These are phyloP conservation scores for Eupithecia dodoneata DNA, from an alignment of 2,888 invertebrate genomes.

Conservation along the genomic window DNA sequence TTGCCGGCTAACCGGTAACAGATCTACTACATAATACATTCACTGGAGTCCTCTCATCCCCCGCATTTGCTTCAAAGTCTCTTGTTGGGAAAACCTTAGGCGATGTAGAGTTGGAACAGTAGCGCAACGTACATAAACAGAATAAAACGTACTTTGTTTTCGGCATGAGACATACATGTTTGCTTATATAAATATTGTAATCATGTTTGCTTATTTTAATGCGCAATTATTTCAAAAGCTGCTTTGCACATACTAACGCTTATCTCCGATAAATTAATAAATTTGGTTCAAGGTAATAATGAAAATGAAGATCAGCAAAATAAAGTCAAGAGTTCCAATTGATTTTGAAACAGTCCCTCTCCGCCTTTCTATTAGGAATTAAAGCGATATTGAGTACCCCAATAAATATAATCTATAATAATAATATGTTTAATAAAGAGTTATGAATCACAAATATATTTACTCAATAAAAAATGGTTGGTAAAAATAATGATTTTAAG, in stretches of 20 bases:
- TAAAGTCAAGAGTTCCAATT: not conserved
- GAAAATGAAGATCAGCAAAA: not conserved
- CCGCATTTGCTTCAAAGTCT: constrained; percentile 60
- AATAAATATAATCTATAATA: no score
- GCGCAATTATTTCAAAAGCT: no score
- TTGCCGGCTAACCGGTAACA: constrained; percentile 58
- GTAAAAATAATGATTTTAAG: no score
- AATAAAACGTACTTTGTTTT: not conserved
- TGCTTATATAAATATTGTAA: no score
- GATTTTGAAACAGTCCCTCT: not conserved
- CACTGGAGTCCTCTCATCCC: constrained; percentile 58
- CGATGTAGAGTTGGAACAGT: constrained; percentile 20
- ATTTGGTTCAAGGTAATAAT: not conserved
- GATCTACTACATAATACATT: constrained; percentile 65
- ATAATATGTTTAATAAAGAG: no score
- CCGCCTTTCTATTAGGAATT: not conserved
- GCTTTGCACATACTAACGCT: no score
- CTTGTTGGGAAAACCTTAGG: constrained; percentile 46
- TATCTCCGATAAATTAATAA: no score
- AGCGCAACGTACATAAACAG: constrained; percentile 12
- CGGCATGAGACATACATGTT: not conserved
- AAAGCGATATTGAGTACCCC: not conserved
- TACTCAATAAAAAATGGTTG: no score
- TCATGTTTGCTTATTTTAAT: no score
- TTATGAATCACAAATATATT: no score